A percentile compares a stretch with the other conserved stretches of the same genome.
Evolutionary conservation across 2,797 vertebrate species (phyloP).

Genomic region (Hippopotamyrus pictus): DNA sequence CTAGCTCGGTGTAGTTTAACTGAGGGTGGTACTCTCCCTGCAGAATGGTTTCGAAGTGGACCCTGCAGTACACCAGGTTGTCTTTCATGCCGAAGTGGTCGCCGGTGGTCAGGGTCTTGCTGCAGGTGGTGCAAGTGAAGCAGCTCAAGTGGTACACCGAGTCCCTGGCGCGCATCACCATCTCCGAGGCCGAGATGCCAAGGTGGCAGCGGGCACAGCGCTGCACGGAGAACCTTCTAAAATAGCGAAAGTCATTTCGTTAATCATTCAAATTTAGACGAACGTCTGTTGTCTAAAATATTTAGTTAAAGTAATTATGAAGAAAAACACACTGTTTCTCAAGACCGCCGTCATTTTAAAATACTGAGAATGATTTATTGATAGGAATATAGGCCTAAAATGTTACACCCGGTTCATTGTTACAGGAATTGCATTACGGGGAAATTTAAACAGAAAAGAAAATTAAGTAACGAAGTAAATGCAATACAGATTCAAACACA

Average conservation of each 20-base stretch:
- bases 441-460: background rate
- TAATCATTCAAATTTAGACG: conserved; percentile 27
- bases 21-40: conserved; percentile 87
- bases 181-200: conserved; percentile 96
- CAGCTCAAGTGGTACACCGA: conserved; percentile 98
- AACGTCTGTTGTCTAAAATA: background rate
- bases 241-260: conserved; percentile 58
- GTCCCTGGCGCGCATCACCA: conserved; percentile 97
- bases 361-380: background rate
- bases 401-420: background rate
- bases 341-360: background rate
- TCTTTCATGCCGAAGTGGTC: conserved; percentile 99
- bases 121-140: conserved; percentile 96
- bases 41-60: conserved; percentile 91
- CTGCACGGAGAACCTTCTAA: conserved; percentile 99
- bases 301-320: background rate
- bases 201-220: conserved; percentile 99
- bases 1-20: conserved; percentile 92
- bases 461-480: background rate
- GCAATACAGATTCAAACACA: background rate
- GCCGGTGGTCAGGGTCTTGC: conserved; percentile 93
- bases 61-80: conserved; percentile 93
- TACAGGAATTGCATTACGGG: background rate
- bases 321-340: background rate
- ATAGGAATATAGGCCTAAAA: background rate